phyloP scores from a whole-genome alignment of 2,113 vertebrate species.

The Strix aluco region DNA sequence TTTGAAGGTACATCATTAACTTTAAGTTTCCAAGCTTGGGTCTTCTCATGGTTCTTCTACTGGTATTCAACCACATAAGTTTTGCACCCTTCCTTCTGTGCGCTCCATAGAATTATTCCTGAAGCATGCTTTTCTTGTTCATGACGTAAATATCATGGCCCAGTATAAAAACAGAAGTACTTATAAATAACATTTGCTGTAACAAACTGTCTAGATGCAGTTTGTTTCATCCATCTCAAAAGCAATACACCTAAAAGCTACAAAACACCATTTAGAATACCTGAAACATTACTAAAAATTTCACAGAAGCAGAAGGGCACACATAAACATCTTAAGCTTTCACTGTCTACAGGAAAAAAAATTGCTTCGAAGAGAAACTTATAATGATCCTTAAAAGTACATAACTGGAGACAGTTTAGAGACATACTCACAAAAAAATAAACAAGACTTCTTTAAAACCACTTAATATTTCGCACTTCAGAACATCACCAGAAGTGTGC shows the following conservation, averaged over 20 bases:
- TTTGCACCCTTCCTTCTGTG: background rate
- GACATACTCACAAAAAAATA: rapidly evolving
- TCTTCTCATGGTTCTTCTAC: background rate
- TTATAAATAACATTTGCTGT: background rate
- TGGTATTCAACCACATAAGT: background rate
- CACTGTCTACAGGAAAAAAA: background rate
- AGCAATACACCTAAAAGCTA: background rate
- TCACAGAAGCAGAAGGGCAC: background rate
- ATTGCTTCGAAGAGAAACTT: background rate
- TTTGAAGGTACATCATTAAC: background rate
- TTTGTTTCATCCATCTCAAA: background rate
- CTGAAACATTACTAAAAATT: background rate
- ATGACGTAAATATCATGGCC: background rate
- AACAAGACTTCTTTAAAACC: background rate
- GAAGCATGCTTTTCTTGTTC: background rate
- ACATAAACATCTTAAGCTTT: background rate
- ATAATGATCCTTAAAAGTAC: background rate
- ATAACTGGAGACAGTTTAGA: background rate
- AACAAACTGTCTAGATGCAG: background rate
- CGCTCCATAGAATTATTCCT: background rate
- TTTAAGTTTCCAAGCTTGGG: background rate
- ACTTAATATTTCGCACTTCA: background rate
- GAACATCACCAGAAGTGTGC: background rate
- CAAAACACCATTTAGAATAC: background rate
- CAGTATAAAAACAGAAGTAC: background rate